Percentiles rank a stretch among this genome's conserved stretches.
Conservation (phyloP, 2,888 invertebrate species). For the Melanchra persicariae region DNA sequence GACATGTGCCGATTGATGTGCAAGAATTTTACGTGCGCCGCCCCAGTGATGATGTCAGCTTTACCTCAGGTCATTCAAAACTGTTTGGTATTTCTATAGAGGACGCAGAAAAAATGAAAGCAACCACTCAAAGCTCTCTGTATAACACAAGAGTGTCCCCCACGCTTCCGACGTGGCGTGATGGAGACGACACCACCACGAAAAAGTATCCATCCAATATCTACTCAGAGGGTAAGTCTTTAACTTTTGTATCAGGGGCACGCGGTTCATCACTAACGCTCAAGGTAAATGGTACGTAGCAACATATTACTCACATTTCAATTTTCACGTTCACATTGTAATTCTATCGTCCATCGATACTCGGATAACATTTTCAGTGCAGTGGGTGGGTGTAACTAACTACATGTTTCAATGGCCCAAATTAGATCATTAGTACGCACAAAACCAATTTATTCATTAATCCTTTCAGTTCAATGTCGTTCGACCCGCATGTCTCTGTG, state of each 20-base stretch:
- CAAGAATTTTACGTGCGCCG: slow-evolving; percentile 74
- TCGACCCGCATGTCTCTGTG: slow-evolving; percentile 90
- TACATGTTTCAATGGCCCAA: background rate
- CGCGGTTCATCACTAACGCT: slow-evolving; percentile 62
- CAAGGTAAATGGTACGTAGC: slow-evolving; percentile 36
- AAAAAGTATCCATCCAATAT: slow-evolving; percentile 85
- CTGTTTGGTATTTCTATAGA: slow-evolving; percentile 92
- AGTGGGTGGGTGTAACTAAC: slow-evolving; percentile 48
- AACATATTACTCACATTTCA: slow-evolving; percentile 24
- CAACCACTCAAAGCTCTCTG: slow-evolving; percentile 87
- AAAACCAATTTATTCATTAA: slow-evolving; percentile 21
- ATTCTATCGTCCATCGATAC: background rate
- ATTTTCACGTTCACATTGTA: slow-evolving; percentile 19
- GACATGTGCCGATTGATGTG: slow-evolving; percentile 71
- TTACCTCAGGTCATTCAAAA: slow-evolving; percentile 92
- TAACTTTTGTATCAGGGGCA: slow-evolving; percentile 62
- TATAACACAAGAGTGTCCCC: slow-evolving; percentile 91
- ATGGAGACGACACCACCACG: slow-evolving; percentile 83
- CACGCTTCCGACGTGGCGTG: slow-evolving; percentile 91
- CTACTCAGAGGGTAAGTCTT: slow-evolving; percentile 84
- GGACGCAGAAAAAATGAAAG: slow-evolving; percentile 89
- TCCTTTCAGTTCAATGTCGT: slow-evolving; percentile 86
- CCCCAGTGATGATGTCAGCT: slow-evolving; percentile 75
- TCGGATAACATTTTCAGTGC: slow-evolving; percentile 16
- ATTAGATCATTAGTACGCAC: background rate